Base-by-base conservation (phyloP, 2,888 invertebrate species). In the Diplolepis rosae region DNA sequence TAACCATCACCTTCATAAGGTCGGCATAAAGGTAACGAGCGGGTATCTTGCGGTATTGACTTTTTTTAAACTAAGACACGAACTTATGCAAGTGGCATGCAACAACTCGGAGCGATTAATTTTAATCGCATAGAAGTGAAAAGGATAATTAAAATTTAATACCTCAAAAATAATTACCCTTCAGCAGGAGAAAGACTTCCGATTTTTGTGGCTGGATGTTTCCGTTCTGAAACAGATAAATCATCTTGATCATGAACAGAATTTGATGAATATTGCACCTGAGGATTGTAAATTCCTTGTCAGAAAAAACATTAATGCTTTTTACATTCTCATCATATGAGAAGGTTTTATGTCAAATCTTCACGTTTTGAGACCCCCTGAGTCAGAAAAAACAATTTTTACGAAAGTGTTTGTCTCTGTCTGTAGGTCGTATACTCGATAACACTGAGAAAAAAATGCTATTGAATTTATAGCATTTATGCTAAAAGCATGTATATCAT, bases 11-110 rank as follows among this genome's bases (percentile, higher is more conserved):
- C 45, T 45, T 45, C 45, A 18, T 15, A 18, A 18, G 45, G 45
- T 22, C 45, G 18, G 45, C 45, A 45, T 18, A 18, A 45, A 45
- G 45, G 45, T 45, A 45, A 45, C 45, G 45, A 45, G 45, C 45
- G 45, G 18, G 45, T 45, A 18, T 18, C 39, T 45, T 18, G 18
- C 45, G 11, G 45, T 45, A 11, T 45, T 45, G 45, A 45, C 45
- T 45, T 45, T 45, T 45, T 45, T 22, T 18, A 45, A 11, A 18
- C 45, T 45, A 45, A 45, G 22, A 45, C 45, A 45, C 45, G 45
- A 45, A 45, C 45, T 45, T 45, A 45, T 45, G 45, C 18, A 45
- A 45, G 45, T 45, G 45, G 45, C 45, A 45, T 45, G 45, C 45
- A 45, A 45, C 39, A n/a, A n/a, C 39, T 42, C 15, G 13, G 4